These are phyloP conservation scores for Drosophila burlai DNA, from an alignment of 1,140 invertebrate genomes.

Conservation along the genomic window DNA sequence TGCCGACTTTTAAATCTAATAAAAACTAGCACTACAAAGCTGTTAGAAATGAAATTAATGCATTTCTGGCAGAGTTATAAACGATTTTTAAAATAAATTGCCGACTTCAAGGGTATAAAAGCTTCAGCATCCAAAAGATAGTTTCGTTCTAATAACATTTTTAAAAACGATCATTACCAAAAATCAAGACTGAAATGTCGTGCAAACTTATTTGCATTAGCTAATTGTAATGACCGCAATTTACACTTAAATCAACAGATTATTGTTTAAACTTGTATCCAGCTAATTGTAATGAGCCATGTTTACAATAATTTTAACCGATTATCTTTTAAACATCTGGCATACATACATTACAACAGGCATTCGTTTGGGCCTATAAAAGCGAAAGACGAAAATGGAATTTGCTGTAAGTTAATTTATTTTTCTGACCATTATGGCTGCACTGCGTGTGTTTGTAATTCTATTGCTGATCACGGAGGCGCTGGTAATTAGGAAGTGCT, in stretches of 20 bases:
- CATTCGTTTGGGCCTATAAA: neutral
- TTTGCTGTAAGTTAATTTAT: neutral
- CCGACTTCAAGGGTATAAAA: too few relatives aligned
- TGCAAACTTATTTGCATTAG: neutral
- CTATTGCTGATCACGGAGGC: neutral
- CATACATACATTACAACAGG: neutral
- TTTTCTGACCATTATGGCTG: neutral
- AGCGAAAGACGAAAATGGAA: neutral
- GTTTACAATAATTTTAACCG: neutral
- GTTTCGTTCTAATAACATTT: too few relatives aligned
- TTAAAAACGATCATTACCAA: neutral
- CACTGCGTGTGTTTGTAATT: neutral
- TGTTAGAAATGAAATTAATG: too few relatives aligned
- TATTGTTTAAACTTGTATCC: neutral
- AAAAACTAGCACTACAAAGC: too few relatives aligned
- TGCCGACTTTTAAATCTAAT: too few relatives aligned
- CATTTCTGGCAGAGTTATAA: too few relatives aligned
- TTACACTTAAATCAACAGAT: neutral
- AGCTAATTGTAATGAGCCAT: neutral
- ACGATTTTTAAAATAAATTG: too few relatives aligned
- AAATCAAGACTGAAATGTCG: too few relatives aligned
- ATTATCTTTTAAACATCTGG: neutral
- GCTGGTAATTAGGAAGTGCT: neutral
- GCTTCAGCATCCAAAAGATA: too few relatives aligned
- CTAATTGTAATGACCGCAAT: neutral